Evolutionary conservation across 2,113 vertebrate genomes (phyloP).

Genomic region (Tupaia chinensis): DNA sequence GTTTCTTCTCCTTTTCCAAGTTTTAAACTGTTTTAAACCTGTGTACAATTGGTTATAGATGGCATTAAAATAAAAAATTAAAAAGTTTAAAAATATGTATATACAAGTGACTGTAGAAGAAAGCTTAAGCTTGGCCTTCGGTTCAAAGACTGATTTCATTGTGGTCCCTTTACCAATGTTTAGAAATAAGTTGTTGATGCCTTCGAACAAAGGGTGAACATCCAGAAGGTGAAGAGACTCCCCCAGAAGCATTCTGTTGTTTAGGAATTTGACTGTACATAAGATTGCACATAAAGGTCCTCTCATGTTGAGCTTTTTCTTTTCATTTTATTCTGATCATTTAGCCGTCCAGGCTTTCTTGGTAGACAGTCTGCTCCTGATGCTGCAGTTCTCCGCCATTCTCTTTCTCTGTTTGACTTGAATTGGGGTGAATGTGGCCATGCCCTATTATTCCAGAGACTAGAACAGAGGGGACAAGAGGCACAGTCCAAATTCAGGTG

Average conservation of each 20-base stretch:
- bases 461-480: not conserved
- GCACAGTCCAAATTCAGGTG: not conserved
- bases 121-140: constrained; percentile 31
- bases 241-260: not conserved
- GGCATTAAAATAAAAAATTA: not conserved
- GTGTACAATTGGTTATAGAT: not conserved
- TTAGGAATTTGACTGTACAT: constrained; percentile 12
- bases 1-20: not conserved
- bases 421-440: not conserved
- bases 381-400: not conserved
- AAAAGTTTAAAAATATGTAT: too few relatives aligned
- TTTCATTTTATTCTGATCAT: constrained; percentile 37
- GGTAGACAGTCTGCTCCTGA: not conserved
- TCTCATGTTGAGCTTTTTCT: not conserved
- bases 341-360: not conserved
- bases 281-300: not conserved
- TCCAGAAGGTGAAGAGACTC: constrained; percentile 66
- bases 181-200: constrained; percentile 65
- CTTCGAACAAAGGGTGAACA: not conserved
- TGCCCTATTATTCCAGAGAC: not conserved
- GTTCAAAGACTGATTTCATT: not conserved
- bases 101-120: not conserved
- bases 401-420: constrained; percentile 1
- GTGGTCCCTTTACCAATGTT: not conserved
- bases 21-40: not conserved